These are phyloP conservation scores for Volucella inflata DNA, from an alignment of 2,888 invertebrate species.

Conservation along the genomic window DNA sequence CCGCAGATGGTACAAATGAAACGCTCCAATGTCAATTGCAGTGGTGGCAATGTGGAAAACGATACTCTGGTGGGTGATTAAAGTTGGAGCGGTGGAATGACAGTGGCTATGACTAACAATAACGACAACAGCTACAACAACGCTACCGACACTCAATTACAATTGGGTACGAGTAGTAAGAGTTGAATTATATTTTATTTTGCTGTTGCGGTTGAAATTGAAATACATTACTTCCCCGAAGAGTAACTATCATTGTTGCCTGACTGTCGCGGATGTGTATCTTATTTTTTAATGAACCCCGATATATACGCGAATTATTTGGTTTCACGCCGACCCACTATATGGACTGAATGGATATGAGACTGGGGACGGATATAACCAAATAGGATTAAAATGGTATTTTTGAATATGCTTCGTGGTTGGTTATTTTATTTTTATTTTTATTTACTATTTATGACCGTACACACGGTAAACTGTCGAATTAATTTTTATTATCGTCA, in stretches of 20 bases:
- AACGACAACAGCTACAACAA: conserved; percentile 16
- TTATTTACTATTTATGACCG: conserved; percentile 29
- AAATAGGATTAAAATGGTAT: conserved; percentile 53
- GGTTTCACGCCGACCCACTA: conserved; percentile 19
- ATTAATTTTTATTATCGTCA: conserved; percentile 46
- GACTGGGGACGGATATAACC: neutral
- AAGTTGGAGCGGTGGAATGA: neutral
- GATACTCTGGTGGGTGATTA: conserved; percentile 74
- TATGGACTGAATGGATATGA: too few species aligned
- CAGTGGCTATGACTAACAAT: neutral
- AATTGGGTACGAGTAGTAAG: conserved; percentile 35
- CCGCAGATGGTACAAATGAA: conserved; percentile 56
- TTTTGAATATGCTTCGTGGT: conserved; percentile 45
- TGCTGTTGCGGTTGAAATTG: conserved; percentile 70
- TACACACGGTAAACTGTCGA: conserved; percentile 24
- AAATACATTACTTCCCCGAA: conserved; percentile 64
- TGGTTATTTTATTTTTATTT: conserved; percentile 15
- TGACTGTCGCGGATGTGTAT: neutral
- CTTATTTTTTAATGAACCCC: conserved; percentile 60
- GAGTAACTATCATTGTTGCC: conserved; percentile 17
- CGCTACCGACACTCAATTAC: conserved; percentile 31
- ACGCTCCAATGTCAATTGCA: conserved; percentile 58
- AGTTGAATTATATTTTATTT: conserved; percentile 63
- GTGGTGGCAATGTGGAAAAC: conserved; percentile 42
- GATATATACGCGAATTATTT: conserved; percentile 51